phyloP scores from a whole-genome alignment of 2,797 vertebrate genomes.

The Cyclopterus lumpus region DNA sequence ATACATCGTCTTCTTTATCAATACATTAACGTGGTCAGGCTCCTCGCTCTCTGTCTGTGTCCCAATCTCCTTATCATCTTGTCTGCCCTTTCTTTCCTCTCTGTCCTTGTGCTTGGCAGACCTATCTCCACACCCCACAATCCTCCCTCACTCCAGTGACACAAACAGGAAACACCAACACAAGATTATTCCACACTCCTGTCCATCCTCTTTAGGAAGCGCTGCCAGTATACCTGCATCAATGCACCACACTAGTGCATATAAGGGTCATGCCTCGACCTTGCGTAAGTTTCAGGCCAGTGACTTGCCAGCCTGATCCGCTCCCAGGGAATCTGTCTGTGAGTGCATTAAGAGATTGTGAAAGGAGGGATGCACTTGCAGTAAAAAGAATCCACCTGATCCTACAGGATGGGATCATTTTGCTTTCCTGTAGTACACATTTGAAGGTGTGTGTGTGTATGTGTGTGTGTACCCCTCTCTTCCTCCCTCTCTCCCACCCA shows the following conservation, averaged over 20 bases:
- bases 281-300: constrained; percentile 63
- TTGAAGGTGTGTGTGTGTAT: neutral
- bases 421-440: neutral
- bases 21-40: constrained; percentile 47
- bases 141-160: constrained; percentile 39
- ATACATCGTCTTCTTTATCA: constrained; percentile 45
- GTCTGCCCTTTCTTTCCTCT: constrained; percentile 51
- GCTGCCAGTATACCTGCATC: constrained; percentile 70
- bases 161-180: constrained; percentile 28
- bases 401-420: neutral
- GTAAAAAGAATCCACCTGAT: constrained; percentile 41
- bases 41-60: constrained; percentile 43
- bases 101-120: constrained; percentile 59
- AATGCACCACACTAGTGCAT: constrained; percentile 48
- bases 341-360: constrained; percentile 76
- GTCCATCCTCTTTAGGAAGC: constrained; percentile 74
- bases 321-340: constrained; percentile 56
- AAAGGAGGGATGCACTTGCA: constrained; percentile 44
- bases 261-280: constrained; percentile 55
- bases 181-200: constrained; percentile 70
- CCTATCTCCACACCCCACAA: constrained; percentile 51
- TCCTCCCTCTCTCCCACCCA: constrained; percentile 22
- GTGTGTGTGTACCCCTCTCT: neutral
- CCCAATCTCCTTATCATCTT: constrained; percentile 72
- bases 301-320: constrained; percentile 61